Evolutionary conservation across 2,113 vertebrate genomes (phyloP), one percentile per base, ranked within the genome.

Genomic region (Callipepla squamata): DNA sequence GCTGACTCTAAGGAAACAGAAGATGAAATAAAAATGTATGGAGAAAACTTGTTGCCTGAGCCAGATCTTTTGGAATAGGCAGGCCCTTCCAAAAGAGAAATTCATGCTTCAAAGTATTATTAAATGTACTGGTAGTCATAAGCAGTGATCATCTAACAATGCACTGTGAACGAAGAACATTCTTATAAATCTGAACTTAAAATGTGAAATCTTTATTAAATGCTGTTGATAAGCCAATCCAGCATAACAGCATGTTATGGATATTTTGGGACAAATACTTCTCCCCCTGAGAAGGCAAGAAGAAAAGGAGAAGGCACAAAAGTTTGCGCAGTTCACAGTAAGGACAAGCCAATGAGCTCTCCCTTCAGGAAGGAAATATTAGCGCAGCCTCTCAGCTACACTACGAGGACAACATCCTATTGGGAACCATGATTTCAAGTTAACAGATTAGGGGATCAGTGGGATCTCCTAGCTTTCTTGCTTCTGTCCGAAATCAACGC

Each of bases 241-340:
- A 69, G 65, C 47, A 58, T 45, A 87, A 86, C 47, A 80, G 45
- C 38, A 51, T 75, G 76, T 61, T 94, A 92, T 92, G 61, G 76
- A 47, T 92, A 86, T 90, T 80, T 6, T 78, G 85, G 87, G 85
- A 94, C 57, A 94, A 93, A 93, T 42, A 36, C 15, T 91, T 22
- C 58, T 96, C 62, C 73, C 87, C 68, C 80, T 89, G 72, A 93
- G 92, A 67, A 74, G 92, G 83, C 48, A 78, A 86, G 86, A 88
- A 96, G 92, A 83, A 80, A 87, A 94, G 87, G 89, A 89, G 92
- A 92, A 94, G 85, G 76, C 89, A 91, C 89, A 91, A 96, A 96
- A 94, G 93, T 94, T 96, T 82, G 80, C 13, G 61, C 79, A 90
- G 95, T 94, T 96, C 91, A 94, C 42, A 16, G 58, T 69, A 89